Evolutionary conservation across 2,888 invertebrate genomes (phyloP).

Genomic region (Melipona bicolor): DNA sequence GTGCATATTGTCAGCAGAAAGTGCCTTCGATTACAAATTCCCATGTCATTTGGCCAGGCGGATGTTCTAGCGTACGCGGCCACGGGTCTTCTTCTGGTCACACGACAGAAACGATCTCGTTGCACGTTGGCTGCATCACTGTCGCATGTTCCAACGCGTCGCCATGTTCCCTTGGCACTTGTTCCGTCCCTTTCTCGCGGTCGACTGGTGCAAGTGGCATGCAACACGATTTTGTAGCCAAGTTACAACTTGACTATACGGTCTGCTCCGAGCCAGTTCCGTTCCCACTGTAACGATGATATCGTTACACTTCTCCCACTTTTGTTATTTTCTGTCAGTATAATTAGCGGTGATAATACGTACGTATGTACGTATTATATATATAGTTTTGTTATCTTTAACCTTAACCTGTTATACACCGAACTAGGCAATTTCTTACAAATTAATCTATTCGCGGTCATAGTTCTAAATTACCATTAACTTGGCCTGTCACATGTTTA

Average conservation of each 20-base stretch:
- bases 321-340: not conserved
- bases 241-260: conserved; percentile 30
- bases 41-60: conserved; percentile 81
- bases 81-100: conserved; percentile 44
- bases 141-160: conserved; percentile 69
- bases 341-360: not conserved
- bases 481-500: no score
- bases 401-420: not conserved
- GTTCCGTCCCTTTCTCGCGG: conserved; percentile 66
- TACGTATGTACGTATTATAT: not conserved
- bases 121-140: conserved; percentile 66
- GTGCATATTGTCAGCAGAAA: conserved; percentile 84
- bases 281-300: not conserved
- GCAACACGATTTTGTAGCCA: conserved; percentile 54
- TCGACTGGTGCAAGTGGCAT: conserved; percentile 53
- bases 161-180: conserved; percentile 74
- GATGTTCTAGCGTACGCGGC: conserved; percentile 44
- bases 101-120: conserved; percentile 26
- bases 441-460: not conserved
- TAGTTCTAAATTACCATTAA: no score
- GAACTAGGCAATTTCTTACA: not conserved
- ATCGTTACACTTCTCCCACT: conserved; percentile 5
- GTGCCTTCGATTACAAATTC: conserved; percentile 84
- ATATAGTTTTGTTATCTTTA: not conserved
- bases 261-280: conserved; percentile 3